Percentiles rank a stretch among this genome's conserved stretches.
Evolutionary conservation across 35 echinoderm and acorn worm species (phyloP).

Genomic region (Amphiura filiformis): DNA sequence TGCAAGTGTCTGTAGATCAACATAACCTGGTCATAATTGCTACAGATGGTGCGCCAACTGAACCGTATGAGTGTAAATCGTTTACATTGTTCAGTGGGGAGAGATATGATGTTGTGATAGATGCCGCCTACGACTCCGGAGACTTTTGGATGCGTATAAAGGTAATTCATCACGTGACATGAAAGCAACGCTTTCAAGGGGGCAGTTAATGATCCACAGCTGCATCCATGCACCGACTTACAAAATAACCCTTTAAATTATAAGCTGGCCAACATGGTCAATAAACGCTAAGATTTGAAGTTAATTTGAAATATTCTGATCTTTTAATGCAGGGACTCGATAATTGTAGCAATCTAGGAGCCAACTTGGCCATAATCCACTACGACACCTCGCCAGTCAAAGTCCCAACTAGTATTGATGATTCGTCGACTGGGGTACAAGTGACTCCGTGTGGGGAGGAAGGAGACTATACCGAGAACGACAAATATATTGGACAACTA

Average conservation of each 20-base stretch:
- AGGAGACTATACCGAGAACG: neutral
- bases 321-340: no score
- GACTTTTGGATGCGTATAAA: slow-evolving; percentile 73
- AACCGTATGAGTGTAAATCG: slow-evolving; percentile 43
- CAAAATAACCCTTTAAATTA: no score
- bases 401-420: no score
- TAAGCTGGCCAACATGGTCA: no score
- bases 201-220: no score
- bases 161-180: neutral
- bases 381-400: no score
- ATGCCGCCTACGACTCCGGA: slow-evolving; percentile 32
- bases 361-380: no score
- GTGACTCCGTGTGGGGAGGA: neutral
- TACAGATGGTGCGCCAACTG: slow-evolving; percentile 63
- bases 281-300: no score
- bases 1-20: slow-evolving; percentile 74
- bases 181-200: no score
- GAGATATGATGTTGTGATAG: slow-evolving; percentile 57
- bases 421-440: neutral
- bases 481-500: neutral
- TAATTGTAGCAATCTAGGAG: no score
- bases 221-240: no score
- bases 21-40: slow-evolving; percentile 76
- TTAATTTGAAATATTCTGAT: no score
- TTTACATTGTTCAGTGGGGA: slow-evolving; percentile 80